phyloP scores from a whole-genome alignment of 1,140 invertebrate genomes.

The Popillia japonica region DNA sequence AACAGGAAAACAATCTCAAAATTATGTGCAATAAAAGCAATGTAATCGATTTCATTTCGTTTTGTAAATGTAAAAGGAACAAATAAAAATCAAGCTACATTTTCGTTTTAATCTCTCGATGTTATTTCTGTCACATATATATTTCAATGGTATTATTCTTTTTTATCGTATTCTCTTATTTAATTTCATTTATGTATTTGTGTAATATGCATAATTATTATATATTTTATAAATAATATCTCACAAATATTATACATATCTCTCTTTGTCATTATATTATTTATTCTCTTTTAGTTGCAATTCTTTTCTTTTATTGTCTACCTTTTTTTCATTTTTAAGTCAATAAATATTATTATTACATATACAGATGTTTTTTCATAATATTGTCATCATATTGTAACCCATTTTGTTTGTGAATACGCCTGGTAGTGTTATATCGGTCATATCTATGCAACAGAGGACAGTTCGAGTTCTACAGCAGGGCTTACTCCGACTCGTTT shows the following conservation, averaged over 20 bases:
- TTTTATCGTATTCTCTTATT: neutral
- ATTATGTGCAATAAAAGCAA: conserved; percentile 22
- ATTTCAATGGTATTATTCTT: neutral
- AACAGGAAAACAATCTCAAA: conserved; percentile 1
- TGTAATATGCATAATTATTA: neutral
- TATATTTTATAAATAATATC: neutral
- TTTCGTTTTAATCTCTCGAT: conserved; percentile 3
- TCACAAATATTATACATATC: conserved; percentile 12
- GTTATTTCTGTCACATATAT: neutral
- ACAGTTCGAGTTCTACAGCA: too few species aligned
- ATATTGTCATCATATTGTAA: too few species aligned
- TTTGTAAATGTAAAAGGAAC: conserved; percentile 20
- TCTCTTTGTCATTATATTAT: neutral
- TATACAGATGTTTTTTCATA: too few species aligned
- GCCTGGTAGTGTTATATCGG: too few species aligned
- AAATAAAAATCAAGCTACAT: conserved; percentile 13
- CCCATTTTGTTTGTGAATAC: too few species aligned
- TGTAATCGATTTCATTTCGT: conserved; percentile 5
- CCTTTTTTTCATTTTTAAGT: neutral
- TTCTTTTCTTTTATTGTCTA: neutral
- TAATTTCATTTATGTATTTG: neutral
- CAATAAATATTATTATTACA: neutral
- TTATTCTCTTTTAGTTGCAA: neutral
- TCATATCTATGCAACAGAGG: too few species aligned
- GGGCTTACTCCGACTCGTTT: too few species aligned